Base-by-base conservation (phyloP, 2,113 vertebrate species). In the Brachionichthys hirsutus region DNA sequence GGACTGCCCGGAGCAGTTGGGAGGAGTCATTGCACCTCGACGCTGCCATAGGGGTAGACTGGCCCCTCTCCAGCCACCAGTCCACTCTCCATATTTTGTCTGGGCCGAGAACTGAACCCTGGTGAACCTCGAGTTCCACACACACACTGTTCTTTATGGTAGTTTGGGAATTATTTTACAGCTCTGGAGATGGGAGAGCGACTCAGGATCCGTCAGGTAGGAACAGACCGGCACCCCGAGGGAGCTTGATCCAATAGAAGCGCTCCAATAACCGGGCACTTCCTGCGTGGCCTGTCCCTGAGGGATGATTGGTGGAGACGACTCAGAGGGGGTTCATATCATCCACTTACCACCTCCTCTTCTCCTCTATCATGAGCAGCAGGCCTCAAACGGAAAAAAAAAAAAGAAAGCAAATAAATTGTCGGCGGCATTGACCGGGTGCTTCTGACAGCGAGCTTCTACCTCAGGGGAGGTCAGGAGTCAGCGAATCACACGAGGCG, bases 401-500 rank as follows among this genome's bases (percentile, higher is more conserved):
- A 9, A 62, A 61, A 38, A 59, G 49, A 20, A 42, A 42, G 22
- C n/a, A n/a, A n/a, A 38, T 20, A 56, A 60, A 34, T 12, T 13
- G 61, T 58, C 2, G 16, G 36, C 35, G 61, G 54, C 51, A 30
- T 36, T 78, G 77, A 76, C 61, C 68, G 62, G 77, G 80, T 84
- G 75, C 83, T 92, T 92, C 89, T 94, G 94, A 94, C 92, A 92
- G 93, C 88, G 90, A 94, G 89, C 85, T 65, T 58, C 61, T 70
- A 75, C 82, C 78, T 81, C 65, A 69, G 91, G 94, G 95, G 94
- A 88, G 95, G 95, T 96, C 94, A 96, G 92, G 92, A 95, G 94
- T 94, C 94, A 84, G 54, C 89, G 91, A 94, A 94, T 95, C 94
- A 94, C 93, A 93, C 88, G 92, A 94, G 95, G 94, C 94, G 93